Base-by-base conservation (phyloP, 2,888 invertebrate genomes). In the Vesta saturnalis region DNA sequence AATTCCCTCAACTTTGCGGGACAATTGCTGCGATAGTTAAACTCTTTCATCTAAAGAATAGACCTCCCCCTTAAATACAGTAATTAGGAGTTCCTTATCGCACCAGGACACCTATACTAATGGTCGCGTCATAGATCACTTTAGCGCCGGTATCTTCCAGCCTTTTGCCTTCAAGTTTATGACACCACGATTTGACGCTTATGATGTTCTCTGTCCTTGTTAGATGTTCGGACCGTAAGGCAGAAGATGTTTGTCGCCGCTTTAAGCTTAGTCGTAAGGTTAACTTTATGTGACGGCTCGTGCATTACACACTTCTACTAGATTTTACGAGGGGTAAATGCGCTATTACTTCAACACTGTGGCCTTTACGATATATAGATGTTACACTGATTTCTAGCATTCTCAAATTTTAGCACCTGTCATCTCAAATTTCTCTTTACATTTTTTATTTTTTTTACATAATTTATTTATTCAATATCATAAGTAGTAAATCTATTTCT, bases 281-380 rank as follows among this genome's bases (percentile, higher is more conserved):
- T 77, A 82, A 83, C 77, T 84, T 84, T 84, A 84, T 84, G 84
- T 82, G 83, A 84, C 83, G 82, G 79, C 79, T 80, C 80, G 80
- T 82, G 83, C 82, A 83, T 84, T 83, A 83, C 83, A 84, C 84
- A 83, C 83, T 84, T 83, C 83, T 81, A 77, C 78, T 77, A 77
- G 80, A 83, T 81, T 84, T 84, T 84, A 83, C 80, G 83, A 83
- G 82, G 83, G 83, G 82, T 80, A 83, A 78, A 82, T 80, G 81
- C 78, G 80, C 82, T 79, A 82, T 83, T 83, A 83, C 81, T 82
- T 83, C 82, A 82, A 80, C 83, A 77, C 80, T 74, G 78, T 76
- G 76, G 77, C 76, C 79, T 82, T 82, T 82, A 81, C 80, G 81
- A 80, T 79, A 81, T 82, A 78, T 79, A 80, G 82, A 82, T 81